Evolutionary conservation across 2,113 vertebrate genomes (phyloP).

Genomic region (Mus spicilegus): DNA sequence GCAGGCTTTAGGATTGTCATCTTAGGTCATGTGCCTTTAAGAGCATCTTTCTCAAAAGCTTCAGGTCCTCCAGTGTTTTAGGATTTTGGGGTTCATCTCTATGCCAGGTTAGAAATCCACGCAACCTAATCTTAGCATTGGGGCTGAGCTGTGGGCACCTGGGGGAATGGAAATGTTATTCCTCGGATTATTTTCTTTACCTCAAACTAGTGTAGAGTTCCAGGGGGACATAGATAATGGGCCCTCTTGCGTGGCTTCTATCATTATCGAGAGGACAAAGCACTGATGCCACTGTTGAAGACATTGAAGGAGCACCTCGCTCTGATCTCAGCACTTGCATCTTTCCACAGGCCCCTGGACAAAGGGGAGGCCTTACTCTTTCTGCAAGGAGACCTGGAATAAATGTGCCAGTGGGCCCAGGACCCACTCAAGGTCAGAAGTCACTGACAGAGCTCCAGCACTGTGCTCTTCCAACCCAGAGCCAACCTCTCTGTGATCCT

Average conservation of each 20-base stretch:
- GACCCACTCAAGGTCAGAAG: background rate
- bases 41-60: background rate
- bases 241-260: background rate
- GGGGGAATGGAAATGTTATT: background rate
- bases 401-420: background rate
- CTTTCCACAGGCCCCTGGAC: background rate
- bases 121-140: background rate
- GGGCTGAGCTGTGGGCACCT: background rate
- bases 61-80: background rate
- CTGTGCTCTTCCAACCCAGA: background rate
- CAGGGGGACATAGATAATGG: background rate
- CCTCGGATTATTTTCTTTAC: background rate
- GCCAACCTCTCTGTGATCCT: background rate
- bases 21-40: background rate
- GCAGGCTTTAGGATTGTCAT: no score
- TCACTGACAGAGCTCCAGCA: background rate
- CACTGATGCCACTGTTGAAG: background rate
- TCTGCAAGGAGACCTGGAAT: background rate
- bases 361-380: background rate
- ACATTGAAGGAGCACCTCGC: background rate
- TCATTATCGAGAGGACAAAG: background rate
- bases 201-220: background rate
- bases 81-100: background rate
- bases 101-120: background rate
- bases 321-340: background rate